Evolutionary conservation across 1,140 invertebrate genomes (phyloP), one percentile per base, ranked within the genome.

Genomic region (Venustaconcha ellipsiformis): DNA sequence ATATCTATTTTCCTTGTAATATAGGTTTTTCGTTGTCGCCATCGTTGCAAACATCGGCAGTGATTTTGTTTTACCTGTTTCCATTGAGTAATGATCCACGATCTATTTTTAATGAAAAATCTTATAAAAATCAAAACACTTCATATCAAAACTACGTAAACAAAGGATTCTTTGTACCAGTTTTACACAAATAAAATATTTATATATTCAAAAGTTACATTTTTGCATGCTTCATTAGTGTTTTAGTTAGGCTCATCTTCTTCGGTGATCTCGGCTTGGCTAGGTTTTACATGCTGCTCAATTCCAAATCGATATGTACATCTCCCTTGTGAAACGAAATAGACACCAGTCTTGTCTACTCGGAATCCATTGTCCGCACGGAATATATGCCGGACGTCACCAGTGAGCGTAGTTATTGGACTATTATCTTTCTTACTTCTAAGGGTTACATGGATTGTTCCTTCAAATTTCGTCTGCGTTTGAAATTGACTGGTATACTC

Each of bases 401-500:
- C 86, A 14, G 83, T 83, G 17, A 89, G 30, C 11, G 82, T 87
- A 2, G 88, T 84, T 17, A 90, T 79, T 17, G 76, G 76, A 56
- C 86, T 84, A 77, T 89, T 89, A 72, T 90, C 89, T 58, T 87
- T 85, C 62, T 84, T 85, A 68, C 77, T 83, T 37, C 83, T 59
- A 62, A 91, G 84, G 12, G 81, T 86, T 64, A 91, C 87, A 60
- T 86, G 83, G n/a, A 91, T 83, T 64, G 86, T 85, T 23, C 91
- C 91, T 57, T 85, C 85, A 62, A 92, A 86, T 57, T 82, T 84
- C 48, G 86, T 89, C 70, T 84, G 78, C n/a, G 89, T 82, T 58
- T 84, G 85, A 78, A 92, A 92, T 48, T 84, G 85, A n/a, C 90
- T 90, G 14, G 84, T 83, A 80, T 90, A 91, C 70, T 88, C 89